Base-by-base conservation (phyloP, 2,888 invertebrate species). In the Melanostoma mellinum region DNA sequence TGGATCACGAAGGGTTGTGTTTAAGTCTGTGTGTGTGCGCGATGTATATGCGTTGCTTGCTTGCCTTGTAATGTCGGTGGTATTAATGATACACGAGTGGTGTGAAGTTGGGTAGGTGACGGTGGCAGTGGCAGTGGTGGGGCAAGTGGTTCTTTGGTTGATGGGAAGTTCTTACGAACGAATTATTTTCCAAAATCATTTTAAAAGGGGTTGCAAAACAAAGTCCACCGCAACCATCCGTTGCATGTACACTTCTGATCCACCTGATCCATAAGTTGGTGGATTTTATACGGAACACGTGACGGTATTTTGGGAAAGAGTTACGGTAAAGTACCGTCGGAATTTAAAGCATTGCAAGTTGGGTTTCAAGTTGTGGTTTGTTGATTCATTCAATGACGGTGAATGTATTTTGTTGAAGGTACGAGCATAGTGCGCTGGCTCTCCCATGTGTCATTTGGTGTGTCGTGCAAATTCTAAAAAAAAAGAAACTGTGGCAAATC, bases 151-250 rank as follows among this genome's bases (percentile, higher is more conserved):
- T 63, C 4, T 60, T 46, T 63, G 46, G 46, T 69, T 38, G 35
- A 42, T 52, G 36, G 46, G 55, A 56, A 55, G 42, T 56, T 56
- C 46, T 69, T 35, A 65, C 58, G 65, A 67, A 33, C 48, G 55
- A 73, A 73, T 73, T 73, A 75, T 65, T 50, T 58, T 58, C 50
- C 48, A 48, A 56, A 74, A 74, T 74, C 56, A 46, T 48, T 65
- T 74, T 71, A 38, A 33, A 33, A 79, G 50, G 61, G 75, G 80
- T 65, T 80, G 56, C 44, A 60, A 33, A 5, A 55, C 35, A 8
- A 38, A 20, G 20, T 36, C 30, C 8, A 36, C 69, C 63, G 46
- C 48, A 61, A 53, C 35, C 61, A 55, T 55, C 20, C 63, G 40
- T 35, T 74, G 74, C 63, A 73, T 73, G 65, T 48, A 55, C 20